phyloP scores from a whole-genome alignment of 2,888 invertebrate genomes.

The Chalcis sispes region DNA sequence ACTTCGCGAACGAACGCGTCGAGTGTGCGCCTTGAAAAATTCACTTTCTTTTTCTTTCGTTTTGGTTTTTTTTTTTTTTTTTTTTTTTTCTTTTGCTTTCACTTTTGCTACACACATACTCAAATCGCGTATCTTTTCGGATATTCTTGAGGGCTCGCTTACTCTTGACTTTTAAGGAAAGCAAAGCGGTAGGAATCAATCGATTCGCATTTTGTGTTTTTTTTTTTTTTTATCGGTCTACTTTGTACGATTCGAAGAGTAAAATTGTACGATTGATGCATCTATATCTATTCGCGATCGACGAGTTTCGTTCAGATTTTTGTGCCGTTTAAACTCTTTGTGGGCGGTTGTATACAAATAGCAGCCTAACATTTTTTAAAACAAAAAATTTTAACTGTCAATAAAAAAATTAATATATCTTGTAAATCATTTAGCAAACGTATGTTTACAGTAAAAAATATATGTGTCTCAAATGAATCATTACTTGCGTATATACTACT shows the following conservation, averaged over 20 bases:
- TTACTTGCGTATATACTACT: too few species aligned
- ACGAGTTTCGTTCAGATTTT: not conserved
- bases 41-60: not conserved
- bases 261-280: not conserved
- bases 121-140: too few species aligned
- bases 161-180: not conserved
- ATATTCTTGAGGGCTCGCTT: not conserved
- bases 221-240: too few species aligned
- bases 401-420: too few species aligned
- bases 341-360: too few species aligned
- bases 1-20: not conserved
- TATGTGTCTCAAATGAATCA: too few species aligned
- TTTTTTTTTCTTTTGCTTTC: not conserved
- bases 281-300: not conserved
- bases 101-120: not conserved
- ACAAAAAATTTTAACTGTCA: too few species aligned
- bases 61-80: too few species aligned
- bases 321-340: too few species aligned
- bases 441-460: too few species aligned
- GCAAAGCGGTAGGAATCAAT: conserved; percentile 18
- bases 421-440: too few species aligned
- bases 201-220: not conserved
- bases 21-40: conserved; percentile 29
- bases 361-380: too few species aligned
- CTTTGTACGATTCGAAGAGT: not conserved